Evolutionary conservation across 2,113 vertebrate species (phyloP).

Genomic region (Corvus cornix): DNA sequence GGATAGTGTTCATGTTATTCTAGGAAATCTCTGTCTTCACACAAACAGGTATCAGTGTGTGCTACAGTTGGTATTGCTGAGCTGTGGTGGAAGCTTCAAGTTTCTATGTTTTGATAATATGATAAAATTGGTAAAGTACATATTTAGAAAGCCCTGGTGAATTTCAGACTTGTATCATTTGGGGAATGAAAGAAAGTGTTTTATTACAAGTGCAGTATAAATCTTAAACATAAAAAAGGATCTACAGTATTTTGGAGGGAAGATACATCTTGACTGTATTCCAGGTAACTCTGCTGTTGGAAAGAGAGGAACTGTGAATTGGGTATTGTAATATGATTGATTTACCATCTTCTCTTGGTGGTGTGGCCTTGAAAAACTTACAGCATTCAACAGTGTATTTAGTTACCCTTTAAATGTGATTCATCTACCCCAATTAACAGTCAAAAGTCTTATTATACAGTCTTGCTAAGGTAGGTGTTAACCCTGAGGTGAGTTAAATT

Average conservation of each 20-base stretch:
- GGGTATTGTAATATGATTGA: neutral
- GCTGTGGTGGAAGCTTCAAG: neutral
- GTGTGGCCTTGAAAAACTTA: neutral
- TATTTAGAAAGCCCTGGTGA: constrained; percentile 40
- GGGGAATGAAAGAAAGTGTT: neutral
- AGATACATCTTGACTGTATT: neutral
- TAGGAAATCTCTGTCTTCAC: constrained; percentile 35
- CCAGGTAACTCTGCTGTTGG: neutral
- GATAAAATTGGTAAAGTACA: constrained; percentile 28
- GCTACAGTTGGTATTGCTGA: neutral
- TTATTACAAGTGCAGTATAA: neutral
- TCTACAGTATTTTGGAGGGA: neutral
- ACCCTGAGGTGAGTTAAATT: neutral
- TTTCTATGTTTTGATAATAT: constrained; percentile 47
- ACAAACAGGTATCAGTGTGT: constrained; percentile 1
- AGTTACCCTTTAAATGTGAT: neutral
- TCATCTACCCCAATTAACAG: neutral
- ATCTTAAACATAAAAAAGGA: neutral
- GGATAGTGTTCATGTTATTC: constrained; percentile 43
- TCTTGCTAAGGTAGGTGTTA: neutral
- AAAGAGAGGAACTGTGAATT: neutral
- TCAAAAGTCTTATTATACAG: neutral
- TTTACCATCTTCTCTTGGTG: neutral
- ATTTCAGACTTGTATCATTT: constrained; percentile 20
- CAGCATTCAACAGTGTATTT: neutral